Evolutionary conservation across 2,113 vertebrate genomes (phyloP).

Genomic region (Herpetotheres cachinnans): DNA sequence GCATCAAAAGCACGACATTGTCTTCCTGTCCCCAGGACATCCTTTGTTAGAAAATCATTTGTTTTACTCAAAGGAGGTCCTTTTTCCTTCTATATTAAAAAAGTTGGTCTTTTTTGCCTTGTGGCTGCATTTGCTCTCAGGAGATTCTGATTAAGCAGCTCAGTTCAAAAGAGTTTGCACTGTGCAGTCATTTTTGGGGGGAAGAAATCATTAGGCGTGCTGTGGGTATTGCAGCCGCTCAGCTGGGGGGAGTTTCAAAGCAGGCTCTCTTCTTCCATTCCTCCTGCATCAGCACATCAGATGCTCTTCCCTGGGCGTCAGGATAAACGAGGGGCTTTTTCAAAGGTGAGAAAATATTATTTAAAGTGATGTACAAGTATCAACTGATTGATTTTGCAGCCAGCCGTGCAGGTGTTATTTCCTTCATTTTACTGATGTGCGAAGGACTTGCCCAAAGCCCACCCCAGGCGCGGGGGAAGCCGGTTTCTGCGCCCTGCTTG

Average conservation of each 20-base stretch:
- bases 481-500: neutral
- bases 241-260: neutral
- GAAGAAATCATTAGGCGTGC: neutral
- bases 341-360: neutral
- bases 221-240: neutral
- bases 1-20: neutral
- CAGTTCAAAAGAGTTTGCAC: neutral
- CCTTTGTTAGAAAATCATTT: neutral
- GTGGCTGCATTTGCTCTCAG: neutral
- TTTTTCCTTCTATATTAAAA: neutral
- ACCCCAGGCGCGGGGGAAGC: fast-evolving
- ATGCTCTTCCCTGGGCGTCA: neutral
- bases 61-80: neutral
- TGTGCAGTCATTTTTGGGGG: neutral
- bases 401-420: fast-evolving
- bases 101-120: neutral
- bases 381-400: neutral
- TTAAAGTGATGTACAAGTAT: neutral
- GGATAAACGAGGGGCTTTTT: neutral
- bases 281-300: neutral
- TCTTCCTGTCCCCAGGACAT: neutral
- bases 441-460: neutral
- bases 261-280: neutral
- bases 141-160: neutral
- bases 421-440: neutral